These are phyloP conservation scores for Microchrysa polita DNA, from an alignment of 2,888 invertebrate genomes.

Conservation along the genomic window DNA sequence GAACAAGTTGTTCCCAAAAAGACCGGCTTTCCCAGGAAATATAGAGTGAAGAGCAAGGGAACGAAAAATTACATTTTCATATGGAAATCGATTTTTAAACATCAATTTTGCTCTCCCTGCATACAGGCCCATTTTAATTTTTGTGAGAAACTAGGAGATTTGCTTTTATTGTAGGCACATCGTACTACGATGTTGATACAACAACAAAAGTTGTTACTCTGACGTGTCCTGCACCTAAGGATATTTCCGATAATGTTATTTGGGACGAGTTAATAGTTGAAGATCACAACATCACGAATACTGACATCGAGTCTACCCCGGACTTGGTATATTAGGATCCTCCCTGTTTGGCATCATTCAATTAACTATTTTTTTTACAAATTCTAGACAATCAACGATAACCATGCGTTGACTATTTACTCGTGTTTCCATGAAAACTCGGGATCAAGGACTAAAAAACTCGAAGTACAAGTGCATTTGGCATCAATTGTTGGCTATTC, in stretches of 20 bases:
- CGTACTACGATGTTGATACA: slow-evolving; percentile 15
- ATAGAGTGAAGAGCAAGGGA: no score
- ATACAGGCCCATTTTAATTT: no score
- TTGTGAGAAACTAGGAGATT: not conserved
- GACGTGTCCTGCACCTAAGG: slow-evolving; percentile 10
- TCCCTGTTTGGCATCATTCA: no score
- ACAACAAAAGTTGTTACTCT: not conserved
- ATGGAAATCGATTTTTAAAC: no score
- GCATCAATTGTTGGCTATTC: not conserved
- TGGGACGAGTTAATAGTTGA: slow-evolving; percentile 14
- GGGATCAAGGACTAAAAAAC: not conserved
- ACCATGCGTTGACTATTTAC: slow-evolving; percentile 4
- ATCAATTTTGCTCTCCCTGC: no score
- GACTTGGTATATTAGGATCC: slow-evolving; percentile 30
- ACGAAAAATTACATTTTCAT: no score
- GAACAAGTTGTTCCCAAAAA: no score
- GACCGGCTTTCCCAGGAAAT: no score
- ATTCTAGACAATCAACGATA: slow-evolving; percentile 10
- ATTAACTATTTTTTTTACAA: no score
- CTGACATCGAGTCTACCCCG: not conserved
- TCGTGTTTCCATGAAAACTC: slow-evolving; percentile 13
- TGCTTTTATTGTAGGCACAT: slow-evolving; percentile 7
- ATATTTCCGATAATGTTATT: not conserved
- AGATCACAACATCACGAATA: slow-evolving; percentile 4
- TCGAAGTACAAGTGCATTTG: slow-evolving; percentile 17